Conservation (phyloP, 2,888 invertebrate genomes). For the Troides oblongomaculatus region DNA sequence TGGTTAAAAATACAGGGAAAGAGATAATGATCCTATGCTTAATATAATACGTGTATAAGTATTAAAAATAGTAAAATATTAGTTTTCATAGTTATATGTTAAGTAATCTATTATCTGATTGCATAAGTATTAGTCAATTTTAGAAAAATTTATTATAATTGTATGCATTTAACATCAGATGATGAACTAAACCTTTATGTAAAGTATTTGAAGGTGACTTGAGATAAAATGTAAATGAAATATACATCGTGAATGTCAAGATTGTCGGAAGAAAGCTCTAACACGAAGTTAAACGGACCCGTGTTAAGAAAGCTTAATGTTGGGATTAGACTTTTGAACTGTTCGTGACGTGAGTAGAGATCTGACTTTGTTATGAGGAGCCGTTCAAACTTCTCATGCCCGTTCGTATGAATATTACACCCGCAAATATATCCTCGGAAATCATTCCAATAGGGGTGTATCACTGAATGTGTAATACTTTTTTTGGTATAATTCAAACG, state of each 20-base stretch:
- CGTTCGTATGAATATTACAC: slow-evolving; percentile 2
- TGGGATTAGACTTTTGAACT: slow-evolving; percentile 26
- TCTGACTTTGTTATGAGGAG: slow-evolving; percentile 10
- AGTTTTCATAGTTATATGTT: too few species aligned
- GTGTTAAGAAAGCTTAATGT: slow-evolving; percentile 27
- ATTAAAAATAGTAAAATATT: too few species aligned
- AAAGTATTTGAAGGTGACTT: not conserved
- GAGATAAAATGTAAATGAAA: slow-evolving; percentile 6
- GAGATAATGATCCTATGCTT: too few species aligned
- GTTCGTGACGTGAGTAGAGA: slow-evolving; percentile 18
- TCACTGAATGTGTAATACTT: not conserved
- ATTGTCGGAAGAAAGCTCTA: slow-evolving; percentile 4
- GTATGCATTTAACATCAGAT: too few species aligned
- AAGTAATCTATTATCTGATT: too few species aligned
- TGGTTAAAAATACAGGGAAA: too few species aligned
- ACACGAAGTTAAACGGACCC: slow-evolving; percentile 25
- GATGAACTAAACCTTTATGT: not conserved
- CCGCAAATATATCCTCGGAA: not conserved
- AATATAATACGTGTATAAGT: too few species aligned
- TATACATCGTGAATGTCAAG: slow-evolving; percentile 2
- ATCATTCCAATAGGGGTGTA: not conserved
- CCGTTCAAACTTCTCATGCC: slow-evolving; percentile 10
- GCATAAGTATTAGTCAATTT: too few species aligned
- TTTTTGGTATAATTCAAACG: not conserved
- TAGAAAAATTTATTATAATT: too few species aligned